Evolutionary conservation across 2,113 vertebrate species (phyloP).

Genomic region (Melanerpes aurifrons): DNA sequence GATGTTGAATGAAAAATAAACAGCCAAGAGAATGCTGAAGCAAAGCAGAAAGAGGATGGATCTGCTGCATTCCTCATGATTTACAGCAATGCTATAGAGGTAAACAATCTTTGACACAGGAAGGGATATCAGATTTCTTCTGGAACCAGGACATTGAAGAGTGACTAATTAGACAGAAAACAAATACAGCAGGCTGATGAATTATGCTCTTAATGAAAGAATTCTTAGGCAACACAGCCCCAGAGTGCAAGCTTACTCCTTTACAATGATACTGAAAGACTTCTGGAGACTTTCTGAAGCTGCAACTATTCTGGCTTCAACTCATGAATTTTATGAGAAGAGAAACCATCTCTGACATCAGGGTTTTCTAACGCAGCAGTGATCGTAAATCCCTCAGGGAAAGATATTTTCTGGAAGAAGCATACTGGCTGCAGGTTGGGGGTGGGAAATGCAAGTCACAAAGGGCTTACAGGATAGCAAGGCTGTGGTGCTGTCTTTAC

Average conservation of each 20-base stretch:
- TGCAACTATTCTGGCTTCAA: not conserved
- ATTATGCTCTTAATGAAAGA: not conserved
- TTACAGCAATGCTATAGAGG: not conserved
- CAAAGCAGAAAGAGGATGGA: not conserved
- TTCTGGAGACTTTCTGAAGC: not conserved
- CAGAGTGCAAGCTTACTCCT: not conserved
- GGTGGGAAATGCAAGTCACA: not conserved
- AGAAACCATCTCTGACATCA: not conserved
- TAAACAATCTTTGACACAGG: not conserved
- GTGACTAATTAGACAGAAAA: not conserved
- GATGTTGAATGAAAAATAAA: not conserved
- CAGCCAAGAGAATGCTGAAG: not conserved
- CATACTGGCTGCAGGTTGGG: not conserved
- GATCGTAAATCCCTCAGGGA: not conserved
- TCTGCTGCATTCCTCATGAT: not conserved
- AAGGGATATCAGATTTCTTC: not conserved
- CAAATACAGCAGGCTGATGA: not conserved
- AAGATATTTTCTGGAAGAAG: not conserved
- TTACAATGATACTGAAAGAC: not conserved
- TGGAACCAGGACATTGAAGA: not conserved
- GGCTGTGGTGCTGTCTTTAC: not conserved
- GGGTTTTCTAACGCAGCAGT: not conserved
- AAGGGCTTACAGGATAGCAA: not conserved
- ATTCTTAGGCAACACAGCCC: not conserved
- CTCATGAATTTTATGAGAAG: not conserved